Base-by-base conservation (phyloP, 1,140 invertebrate genomes). In the Streblospio benedicti region DNA sequence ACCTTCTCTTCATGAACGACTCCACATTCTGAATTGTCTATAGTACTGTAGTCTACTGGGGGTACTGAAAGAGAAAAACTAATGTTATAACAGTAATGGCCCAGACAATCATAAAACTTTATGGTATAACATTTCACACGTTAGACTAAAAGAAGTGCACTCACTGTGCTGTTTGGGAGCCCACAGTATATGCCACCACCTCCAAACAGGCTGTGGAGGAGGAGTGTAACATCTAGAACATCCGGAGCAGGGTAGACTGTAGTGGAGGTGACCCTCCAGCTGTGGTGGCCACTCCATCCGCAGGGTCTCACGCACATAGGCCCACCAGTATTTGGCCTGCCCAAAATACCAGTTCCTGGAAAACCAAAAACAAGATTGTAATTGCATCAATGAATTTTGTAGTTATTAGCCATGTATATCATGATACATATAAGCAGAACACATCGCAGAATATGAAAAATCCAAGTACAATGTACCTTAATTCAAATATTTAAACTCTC, bases 321-420 rank as follows among this genome's bases (percentile, higher is more conserved):
- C 81, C 47, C 83, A 83, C 67, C 87, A 85, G 44, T 85, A 84
- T 74, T 85, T 84, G 0, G 91, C 73, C 2, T 81, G 75, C 28
- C 90, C 89, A 79, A 87, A 87, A 66, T 91, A 87, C 91, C 91
- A 94, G 75, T 93, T 93, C 71, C 74, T 76, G 57, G 27, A 59
- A 59, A 58, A 51, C 53, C 35, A 55, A 60, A 31, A 23, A 45
- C n/a, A n/a, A n/a, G n/a, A n/a, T n/a, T n/a, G n/a, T n/a, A n/a
- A n/a, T n/a, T n/a, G n/a, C n/a, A n/a, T n/a, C n/a, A n/a, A n/a
- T n/a, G n/a, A n/a, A n/a, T n/a, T n/a, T n/a, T n/a, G n/a, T n/a
- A n/a, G n/a, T n/a, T n/a, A n/a, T n/a, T n/a, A n/a, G n/a, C n/a
- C 27, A 52, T 20, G 47, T 2, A 27, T 20, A 52, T 23, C 32